Conservation (phyloP, 1,140 invertebrate genomes). For the Augochlora pura region DNA sequence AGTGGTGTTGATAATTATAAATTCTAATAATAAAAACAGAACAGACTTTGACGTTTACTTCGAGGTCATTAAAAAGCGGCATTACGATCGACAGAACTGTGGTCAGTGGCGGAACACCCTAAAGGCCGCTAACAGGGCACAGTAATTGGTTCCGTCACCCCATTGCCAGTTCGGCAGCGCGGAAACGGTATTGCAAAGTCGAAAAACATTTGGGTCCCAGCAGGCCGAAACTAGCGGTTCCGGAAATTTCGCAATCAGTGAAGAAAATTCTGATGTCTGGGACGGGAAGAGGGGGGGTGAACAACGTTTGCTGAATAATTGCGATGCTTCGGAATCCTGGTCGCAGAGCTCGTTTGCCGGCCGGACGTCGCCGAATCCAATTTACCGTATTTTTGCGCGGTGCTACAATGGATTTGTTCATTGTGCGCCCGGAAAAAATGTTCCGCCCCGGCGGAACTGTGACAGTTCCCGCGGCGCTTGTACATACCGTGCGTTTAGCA, state of each 20-base stretch:
- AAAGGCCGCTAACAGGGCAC: too few species aligned
- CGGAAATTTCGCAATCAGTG: not conserved
- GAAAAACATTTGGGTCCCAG: too few species aligned
- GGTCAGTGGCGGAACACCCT: too few species aligned
- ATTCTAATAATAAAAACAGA: too few species aligned
- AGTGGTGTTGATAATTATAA: too few species aligned
- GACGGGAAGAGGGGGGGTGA: too few species aligned
- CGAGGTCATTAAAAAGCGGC: too few species aligned
- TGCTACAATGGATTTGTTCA: not conserved
- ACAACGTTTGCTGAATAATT: not conserved
- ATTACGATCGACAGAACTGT: too few species aligned
- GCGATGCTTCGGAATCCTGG: not conserved
- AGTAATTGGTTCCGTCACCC: too few species aligned
- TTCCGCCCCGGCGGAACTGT: not conserved
- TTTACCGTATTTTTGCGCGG: not conserved
- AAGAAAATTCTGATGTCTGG: conserved; percentile 7
- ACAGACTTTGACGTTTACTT: too few species aligned
- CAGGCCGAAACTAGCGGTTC: not conserved
- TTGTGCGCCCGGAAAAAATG: not conserved
- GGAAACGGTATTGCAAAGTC: too few species aligned
- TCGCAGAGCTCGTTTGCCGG: conserved; percentile 8
- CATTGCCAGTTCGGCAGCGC: too few species aligned
- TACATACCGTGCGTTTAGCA: not conserved
- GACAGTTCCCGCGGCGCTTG: not conserved
- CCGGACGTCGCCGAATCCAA: not conserved